A percentile compares a stretch with the other conserved stretches of the same genome.
These are phyloP conservation scores for Pseudoips prasinana DNA, from an alignment of 2,888 invertebrate genomes.

Conservation along the genomic window DNA sequence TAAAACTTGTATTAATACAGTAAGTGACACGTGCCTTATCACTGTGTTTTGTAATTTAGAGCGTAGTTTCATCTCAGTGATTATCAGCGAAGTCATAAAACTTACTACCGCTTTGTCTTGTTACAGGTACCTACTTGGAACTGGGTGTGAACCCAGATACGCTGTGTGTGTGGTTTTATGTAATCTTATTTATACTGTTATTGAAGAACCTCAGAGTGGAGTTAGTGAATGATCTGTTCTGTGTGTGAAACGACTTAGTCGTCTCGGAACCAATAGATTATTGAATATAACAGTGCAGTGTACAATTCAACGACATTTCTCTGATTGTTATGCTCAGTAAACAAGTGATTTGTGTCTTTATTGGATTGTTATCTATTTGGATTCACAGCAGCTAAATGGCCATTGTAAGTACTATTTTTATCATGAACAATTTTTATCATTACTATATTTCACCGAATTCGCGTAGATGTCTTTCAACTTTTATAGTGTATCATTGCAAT, in stretches of 20 bases:
- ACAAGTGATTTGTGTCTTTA: constrained; percentile 66
- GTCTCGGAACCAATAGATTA: constrained; percentile 50
- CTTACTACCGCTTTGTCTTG: constrained; percentile 76
- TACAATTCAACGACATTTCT: constrained; percentile 41
- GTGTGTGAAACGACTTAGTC: constrained; percentile 47
- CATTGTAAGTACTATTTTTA: constrained; percentile 55
- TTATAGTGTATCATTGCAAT: too few relatives aligned
- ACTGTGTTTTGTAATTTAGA: constrained; percentile 25
- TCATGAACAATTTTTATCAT: constrained; percentile 19
- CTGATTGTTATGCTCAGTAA: constrained; percentile 54
- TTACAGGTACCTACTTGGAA: constrained; percentile 78
- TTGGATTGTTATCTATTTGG: constrained; percentile 69
- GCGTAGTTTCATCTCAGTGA: constrained; percentile 28
- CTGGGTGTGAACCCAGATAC: constrained; percentile 79
- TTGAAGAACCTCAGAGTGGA: constrained; percentile 55
- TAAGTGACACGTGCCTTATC: constrained; percentile 58
- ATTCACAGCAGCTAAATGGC: constrained; percentile 62
- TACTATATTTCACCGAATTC: too few relatives aligned
- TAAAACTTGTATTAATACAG: constrained; percentile 51
- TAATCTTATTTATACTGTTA: constrained; percentile 68
- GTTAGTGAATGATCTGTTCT: constrained; percentile 42
- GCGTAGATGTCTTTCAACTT: too few relatives aligned
- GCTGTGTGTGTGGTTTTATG: constrained; percentile 74
- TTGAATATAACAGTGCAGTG: constrained; percentile 57
- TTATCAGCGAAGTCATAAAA: constrained; percentile 43